A percentile compares a stretch with the other conserved stretches of the same genome.
Conservation (phyloP, 2,113 vertebrate species). For the Paralichthys olivaceus region DNA sequence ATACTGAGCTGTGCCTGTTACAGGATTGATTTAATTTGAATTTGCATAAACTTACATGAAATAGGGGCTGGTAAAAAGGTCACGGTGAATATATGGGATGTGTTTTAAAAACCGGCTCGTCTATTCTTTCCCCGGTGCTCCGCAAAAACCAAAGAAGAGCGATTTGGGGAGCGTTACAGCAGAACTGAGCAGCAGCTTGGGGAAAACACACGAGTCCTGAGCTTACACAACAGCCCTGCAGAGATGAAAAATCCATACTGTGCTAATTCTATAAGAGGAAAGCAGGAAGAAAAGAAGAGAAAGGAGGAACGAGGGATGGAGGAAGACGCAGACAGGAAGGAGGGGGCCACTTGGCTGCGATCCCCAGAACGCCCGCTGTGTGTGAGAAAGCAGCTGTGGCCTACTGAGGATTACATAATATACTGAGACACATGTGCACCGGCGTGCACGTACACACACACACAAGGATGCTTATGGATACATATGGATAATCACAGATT, state of each 20-base stretch:
- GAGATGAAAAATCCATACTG: slow-evolving; percentile 66
- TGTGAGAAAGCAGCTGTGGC: slow-evolving; percentile 78
- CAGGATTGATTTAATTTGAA: slow-evolving; percentile 65
- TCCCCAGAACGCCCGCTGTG: slow-evolving; percentile 54
- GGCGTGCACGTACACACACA: slow-evolving; percentile 13
- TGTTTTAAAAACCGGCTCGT: neutral
- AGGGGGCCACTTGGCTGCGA: slow-evolving; percentile 46
- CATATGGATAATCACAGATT: slow-evolving; percentile 10
- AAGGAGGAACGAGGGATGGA: slow-evolving; percentile 17
- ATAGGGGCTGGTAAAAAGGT: slow-evolving; percentile 53
- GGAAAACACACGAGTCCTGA: slow-evolving; percentile 2
- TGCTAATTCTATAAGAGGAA: slow-evolving; percentile 63
- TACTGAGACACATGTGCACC: slow-evolving; percentile 44
- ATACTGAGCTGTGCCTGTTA: slow-evolving; percentile 45
- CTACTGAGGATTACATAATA: slow-evolving; percentile 80
- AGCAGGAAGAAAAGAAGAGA: neutral
- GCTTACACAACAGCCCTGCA: slow-evolving; percentile 51
- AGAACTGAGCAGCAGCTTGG: neutral
- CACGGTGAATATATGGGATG: slow-evolving; percentile 11
- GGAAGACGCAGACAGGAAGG: slow-evolving; percentile 38
- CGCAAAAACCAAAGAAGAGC: neutral
- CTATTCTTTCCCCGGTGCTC: neutral
- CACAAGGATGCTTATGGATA: neutral
- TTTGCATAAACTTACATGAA: slow-evolving; percentile 71
- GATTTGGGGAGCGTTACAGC: neutral